These are phyloP conservation scores for Echinarachnius parma DNA, from an alignment of 53 echinoderm and acorn worm genomes.

Conservation along the genomic window DNA sequence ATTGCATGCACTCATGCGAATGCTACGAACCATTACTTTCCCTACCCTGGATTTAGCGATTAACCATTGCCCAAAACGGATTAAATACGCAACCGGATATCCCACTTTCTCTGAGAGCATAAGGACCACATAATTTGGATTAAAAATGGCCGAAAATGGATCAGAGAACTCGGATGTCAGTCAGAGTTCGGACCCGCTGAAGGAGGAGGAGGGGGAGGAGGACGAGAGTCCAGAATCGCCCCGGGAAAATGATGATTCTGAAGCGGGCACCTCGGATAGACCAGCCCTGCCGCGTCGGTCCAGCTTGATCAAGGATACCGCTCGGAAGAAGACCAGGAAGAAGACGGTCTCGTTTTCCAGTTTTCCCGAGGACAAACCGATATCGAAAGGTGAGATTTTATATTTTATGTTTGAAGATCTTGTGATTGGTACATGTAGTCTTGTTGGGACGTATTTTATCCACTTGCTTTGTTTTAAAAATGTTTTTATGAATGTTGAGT, in stretches of 20 bases:
- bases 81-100: too few relatives aligned
- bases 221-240: neutral
- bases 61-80: too few relatives aligned
- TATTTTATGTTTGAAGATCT: too few relatives aligned
- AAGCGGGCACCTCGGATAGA: constrained; percentile 36
- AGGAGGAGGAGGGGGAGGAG: constrained; percentile 19
- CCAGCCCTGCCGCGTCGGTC: constrained; percentile 67
- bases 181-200: constrained; percentile 18
- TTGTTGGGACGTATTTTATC: too few relatives aligned
- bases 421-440: too few relatives aligned
- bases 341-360: constrained; percentile 94
- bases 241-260: constrained; percentile 5
- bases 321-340: constrained; percentile 62
- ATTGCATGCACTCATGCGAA: too few relatives aligned
- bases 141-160: constrained; percentile 40
- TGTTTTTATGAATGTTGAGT: too few relatives aligned
- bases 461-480: too few relatives aligned
- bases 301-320: constrained; percentile 81
- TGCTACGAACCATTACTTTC: too few relatives aligned
- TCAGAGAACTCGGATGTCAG: constrained; percentile 33
- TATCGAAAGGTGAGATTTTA: constrained; percentile 71
- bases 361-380: constrained; percentile 87
- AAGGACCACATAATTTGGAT: too few relatives aligned
- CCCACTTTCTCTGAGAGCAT: too few relatives aligned
- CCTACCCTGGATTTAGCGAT: too few relatives aligned